Evolutionary conservation across 2,888 invertebrate genomes (phyloP).

Genomic region (Octonoba sinensis): DNA sequence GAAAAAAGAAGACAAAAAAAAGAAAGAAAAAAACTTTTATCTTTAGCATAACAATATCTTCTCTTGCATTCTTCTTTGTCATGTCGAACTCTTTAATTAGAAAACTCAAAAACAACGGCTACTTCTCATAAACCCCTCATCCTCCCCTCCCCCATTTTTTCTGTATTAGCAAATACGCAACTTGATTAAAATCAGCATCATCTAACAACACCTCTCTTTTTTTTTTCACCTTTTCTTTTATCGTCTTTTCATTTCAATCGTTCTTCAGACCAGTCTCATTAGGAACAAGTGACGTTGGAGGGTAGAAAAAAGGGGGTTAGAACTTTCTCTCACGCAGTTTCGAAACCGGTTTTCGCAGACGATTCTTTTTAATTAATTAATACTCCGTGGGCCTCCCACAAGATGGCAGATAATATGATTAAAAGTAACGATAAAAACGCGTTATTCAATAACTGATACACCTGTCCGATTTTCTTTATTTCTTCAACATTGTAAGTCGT

Average conservation of each 20-base stretch:
- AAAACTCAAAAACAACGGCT: conserved; percentile 29
- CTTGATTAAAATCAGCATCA: conserved; percentile 38
- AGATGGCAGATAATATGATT: conserved; percentile 49
- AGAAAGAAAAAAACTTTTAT: background rate
- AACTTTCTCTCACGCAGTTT: conserved; percentile 1
- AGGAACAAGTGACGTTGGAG: conserved; percentile 13
- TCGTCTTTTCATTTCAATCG: conserved; percentile 1
- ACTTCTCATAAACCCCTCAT: conserved; percentile 23
- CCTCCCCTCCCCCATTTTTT: background rate
- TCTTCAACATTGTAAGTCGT: conserved; percentile 17
- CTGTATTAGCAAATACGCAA: conserved; percentile 40
- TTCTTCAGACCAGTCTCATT: conserved; percentile 42
- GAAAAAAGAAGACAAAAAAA: background rate
- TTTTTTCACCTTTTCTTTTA: background rate
- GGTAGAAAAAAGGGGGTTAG: conserved; percentile 22
- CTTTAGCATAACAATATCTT: conserved; percentile 12
- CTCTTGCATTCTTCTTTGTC: background rate
- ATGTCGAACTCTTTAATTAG: conserved; percentile 29
- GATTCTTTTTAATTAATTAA: conserved; percentile 51
- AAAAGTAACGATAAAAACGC: conserved; percentile 26
- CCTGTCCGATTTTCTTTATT: conserved; percentile 32
- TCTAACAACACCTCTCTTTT: conserved; percentile 28
- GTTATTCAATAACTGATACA: conserved; percentile 42
- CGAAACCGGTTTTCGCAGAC: conserved; percentile 29
- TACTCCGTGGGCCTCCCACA: conserved; percentile 19